phyloP scores from a whole-genome alignment of 2,113 vertebrate species.

The Plecturocebus donacophilus region DNA sequence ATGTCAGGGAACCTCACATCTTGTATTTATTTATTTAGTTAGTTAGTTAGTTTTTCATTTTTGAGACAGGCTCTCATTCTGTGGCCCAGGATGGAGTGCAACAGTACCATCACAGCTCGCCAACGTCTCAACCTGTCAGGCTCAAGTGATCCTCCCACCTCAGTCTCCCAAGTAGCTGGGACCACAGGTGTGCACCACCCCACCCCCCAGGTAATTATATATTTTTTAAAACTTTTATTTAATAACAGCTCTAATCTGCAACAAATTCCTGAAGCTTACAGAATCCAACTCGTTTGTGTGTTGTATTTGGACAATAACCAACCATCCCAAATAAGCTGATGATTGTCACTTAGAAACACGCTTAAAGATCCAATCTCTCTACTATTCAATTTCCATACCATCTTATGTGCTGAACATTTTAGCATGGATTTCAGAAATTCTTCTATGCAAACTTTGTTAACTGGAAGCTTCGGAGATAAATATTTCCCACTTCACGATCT shows the following conservation, averaged over 20 bases:
- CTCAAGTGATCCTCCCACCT: too few relatives aligned
- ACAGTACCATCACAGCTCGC: too few relatives aligned
- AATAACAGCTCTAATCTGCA: background rate
- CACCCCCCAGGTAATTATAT: too few relatives aligned
- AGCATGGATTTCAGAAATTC: background rate
- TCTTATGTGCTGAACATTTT: background rate
- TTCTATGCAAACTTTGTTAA: background rate
- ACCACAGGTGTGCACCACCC: too few relatives aligned
- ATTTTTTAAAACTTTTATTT: background rate
- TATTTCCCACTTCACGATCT: background rate
- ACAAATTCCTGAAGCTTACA: accelerated
- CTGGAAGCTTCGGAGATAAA: background rate
- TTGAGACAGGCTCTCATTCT: too few relatives aligned
- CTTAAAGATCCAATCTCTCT: background rate
- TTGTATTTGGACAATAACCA: too few relatives aligned
- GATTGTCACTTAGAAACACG: accelerated
- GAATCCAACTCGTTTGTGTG: accelerated
- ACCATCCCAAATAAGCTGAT: too few relatives aligned
- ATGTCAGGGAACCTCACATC: background rate
- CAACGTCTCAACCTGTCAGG: too few relatives aligned
- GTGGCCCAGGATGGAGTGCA: too few relatives aligned
- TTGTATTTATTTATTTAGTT: background rate
- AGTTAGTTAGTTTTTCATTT: too few relatives aligned
- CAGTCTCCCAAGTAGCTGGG: too few relatives aligned
- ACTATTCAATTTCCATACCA: background rate